These are phyloP conservation scores for Lacerta bilineata DNA, from an alignment of 2,797 vertebrate species.

Conservation along the genomic window DNA sequence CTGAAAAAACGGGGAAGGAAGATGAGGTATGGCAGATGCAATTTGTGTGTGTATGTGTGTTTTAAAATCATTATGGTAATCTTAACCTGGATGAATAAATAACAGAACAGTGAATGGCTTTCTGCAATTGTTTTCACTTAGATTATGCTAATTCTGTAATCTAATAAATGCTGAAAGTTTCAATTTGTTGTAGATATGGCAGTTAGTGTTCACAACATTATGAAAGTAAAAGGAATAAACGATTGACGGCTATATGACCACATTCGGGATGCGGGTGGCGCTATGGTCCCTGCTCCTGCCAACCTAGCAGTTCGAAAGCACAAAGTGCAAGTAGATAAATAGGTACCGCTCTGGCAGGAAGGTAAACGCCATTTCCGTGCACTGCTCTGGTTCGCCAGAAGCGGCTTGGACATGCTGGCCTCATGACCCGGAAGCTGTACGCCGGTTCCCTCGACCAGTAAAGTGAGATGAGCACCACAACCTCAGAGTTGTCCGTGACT, in stretches of 20 bases:
- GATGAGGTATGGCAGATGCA: slow-evolving; percentile 74
- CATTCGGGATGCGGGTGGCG: background rate
- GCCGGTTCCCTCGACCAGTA: no score
- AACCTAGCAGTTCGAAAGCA: no score
- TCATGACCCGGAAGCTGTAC: no score
- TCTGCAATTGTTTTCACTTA: slow-evolving; percentile 8
- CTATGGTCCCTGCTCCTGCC: no score
- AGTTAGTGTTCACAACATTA: background rate
- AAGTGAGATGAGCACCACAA: no score
- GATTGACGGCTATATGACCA: background rate
- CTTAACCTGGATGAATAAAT: background rate
- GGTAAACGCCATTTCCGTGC: no score
- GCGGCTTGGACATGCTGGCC: no score
- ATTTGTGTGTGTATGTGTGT: background rate
- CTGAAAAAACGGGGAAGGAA: slow-evolving; percentile 59
- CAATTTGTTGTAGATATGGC: background rate
- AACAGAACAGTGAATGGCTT: background rate
- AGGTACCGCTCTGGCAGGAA: no score
- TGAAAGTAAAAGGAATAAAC: background rate
- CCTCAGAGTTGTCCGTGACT: no score
- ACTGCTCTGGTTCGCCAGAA: no score
- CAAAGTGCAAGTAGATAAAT: no score
- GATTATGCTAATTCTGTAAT: background rate
- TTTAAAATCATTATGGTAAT: background rate
- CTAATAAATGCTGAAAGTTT: background rate